phyloP scores from a whole-genome alignment of 2,113 vertebrate species.

The Toxotes chatareus region DNA sequence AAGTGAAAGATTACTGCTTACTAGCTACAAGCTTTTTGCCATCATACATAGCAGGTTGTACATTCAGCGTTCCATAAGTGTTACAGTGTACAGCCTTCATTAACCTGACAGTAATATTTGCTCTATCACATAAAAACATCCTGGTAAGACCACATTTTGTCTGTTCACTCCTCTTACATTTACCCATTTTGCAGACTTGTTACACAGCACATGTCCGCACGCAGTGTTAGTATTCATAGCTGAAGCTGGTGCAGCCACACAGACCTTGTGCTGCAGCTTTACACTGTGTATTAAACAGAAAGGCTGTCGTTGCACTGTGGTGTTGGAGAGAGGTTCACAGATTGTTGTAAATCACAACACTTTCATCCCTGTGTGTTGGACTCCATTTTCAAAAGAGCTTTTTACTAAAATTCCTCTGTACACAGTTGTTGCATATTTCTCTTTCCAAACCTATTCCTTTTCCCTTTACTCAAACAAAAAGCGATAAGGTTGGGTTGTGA shows the following conservation, averaged over 20 bases:
- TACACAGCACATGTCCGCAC: conserved; percentile 60
- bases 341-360: conserved; percentile 56
- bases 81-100: background rate
- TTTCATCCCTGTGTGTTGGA: conserved; percentile 30
- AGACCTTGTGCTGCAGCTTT: conserved; percentile 54
- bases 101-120: background rate
- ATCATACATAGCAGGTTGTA: background rate
- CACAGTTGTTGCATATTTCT: conserved; percentile 14
- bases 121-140: conserved; percentile 13
- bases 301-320: conserved; percentile 36
- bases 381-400: conserved; percentile 46
- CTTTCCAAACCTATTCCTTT: conserved; percentile 6
- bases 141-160: background rate
- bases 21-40: background rate
- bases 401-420: conserved; percentile 30
- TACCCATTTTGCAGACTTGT: conserved; percentile 53
- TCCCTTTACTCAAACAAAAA: conserved; percentile 21
- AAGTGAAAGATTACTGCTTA: conserved; percentile 12
- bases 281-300: conserved; percentile 52
- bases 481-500: conserved; percentile 9
- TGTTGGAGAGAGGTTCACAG: conserved; percentile 34
- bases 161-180: conserved; percentile 20
- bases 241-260: conserved; percentile 61
- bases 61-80: background rate
- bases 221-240: conserved; percentile 75